Evolutionary conservation across 2,113 vertebrate species (phyloP).

Genomic region (Phalacrocorax aristotelis): DNA sequence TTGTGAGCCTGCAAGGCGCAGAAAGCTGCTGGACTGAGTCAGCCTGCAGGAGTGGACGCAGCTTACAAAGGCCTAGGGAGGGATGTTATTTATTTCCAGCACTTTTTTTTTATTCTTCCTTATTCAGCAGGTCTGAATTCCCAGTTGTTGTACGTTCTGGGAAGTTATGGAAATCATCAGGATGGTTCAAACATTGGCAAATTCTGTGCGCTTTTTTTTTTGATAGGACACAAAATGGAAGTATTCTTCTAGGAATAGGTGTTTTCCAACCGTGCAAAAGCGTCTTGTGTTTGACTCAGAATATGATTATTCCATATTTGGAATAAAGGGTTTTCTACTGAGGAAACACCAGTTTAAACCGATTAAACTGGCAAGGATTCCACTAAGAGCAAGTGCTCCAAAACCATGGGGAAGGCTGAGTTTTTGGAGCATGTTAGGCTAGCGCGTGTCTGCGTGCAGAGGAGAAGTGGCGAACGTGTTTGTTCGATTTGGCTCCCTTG

Average conservation of each 20-base stretch:
- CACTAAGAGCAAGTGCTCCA: not conserved
- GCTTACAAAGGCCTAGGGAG: not conserved
- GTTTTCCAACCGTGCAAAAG: not conserved
- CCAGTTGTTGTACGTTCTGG: not conserved
- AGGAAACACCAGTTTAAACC: not conserved
- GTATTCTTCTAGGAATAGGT: constrained; percentile 10
- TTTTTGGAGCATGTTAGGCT: not conserved
- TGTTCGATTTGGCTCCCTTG: not conserved
- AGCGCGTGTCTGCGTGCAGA: rapidly evolving
- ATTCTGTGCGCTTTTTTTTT: not conserved
- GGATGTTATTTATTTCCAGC: not conserved
- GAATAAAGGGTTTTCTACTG: not conserved
- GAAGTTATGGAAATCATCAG: not conserved
- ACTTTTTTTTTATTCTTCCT: not conserved
- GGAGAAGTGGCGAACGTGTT: not conserved
- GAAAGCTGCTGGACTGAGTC: not conserved
- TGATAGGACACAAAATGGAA: not conserved
- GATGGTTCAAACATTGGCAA: not conserved
- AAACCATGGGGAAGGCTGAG: not conserved
- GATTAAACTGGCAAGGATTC: not conserved
- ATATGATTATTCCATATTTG: not conserved
- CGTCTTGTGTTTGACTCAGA: not conserved
- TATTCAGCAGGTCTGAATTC: constrained; percentile 21
- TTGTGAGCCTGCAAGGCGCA: not conserved
- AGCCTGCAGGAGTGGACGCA: not conserved